Conservation (phyloP, 2,888 invertebrate species). For the Antheraea yamamai region DNA sequence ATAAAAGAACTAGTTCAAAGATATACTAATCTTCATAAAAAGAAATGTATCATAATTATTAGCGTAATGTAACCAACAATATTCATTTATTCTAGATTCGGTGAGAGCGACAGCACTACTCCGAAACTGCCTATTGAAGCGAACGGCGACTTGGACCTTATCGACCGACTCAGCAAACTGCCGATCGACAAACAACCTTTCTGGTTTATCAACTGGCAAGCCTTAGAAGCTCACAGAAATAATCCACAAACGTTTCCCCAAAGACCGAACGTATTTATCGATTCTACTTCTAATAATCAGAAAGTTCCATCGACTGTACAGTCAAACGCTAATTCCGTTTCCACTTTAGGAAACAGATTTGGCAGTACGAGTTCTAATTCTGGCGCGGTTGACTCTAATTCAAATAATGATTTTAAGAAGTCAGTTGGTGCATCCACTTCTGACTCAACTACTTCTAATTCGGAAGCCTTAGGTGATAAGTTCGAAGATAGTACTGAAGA, state of each 20-base stretch:
- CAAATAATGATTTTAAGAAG: background rate
- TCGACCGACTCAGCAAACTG: conserved; percentile 84
- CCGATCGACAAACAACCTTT: conserved; percentile 87
- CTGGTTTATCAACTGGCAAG: conserved; percentile 87
- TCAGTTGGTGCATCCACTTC: conserved; percentile 23
- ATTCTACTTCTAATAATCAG: conserved; percentile 26
- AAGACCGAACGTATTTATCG: conserved; percentile 55
- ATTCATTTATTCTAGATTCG: conserved; percentile 53
- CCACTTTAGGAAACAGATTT: background rate
- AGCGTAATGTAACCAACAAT: too few species aligned
- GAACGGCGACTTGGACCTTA: conserved; percentile 82
- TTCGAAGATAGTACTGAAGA: conserved; percentile 10
- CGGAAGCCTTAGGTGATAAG: conserved; percentile 17
- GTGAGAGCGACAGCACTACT: conserved; percentile 57
- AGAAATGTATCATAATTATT: too few species aligned
- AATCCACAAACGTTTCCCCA: conserved; percentile 66
- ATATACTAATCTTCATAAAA: too few species aligned
- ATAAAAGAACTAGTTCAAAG: too few species aligned
- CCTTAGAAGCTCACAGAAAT: conserved; percentile 82
- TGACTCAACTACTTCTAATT: conserved; percentile 21
- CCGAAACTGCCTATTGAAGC: conserved; percentile 84
- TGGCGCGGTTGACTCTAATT: conserved; percentile 16
- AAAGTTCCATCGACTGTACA: background rate
- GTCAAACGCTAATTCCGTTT: conserved; percentile 15
- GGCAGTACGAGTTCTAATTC: conserved; percentile 18